Conservation (phyloP, 2,888 invertebrate genomes). For the Anarsia innoxiella region DNA sequence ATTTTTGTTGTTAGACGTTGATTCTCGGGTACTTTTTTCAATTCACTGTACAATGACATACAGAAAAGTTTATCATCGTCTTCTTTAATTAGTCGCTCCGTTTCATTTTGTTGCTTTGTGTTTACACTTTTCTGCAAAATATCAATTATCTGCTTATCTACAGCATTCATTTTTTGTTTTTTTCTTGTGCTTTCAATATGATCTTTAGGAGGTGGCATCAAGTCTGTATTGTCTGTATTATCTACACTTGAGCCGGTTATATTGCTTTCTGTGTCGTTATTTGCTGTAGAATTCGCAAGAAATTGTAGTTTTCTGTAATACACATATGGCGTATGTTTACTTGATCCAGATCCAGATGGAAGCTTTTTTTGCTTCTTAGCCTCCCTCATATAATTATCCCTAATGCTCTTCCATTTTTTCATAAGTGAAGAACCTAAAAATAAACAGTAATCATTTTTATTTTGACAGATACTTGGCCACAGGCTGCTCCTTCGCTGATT, state of each 20-base stretch:
- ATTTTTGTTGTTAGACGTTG: too few species aligned
- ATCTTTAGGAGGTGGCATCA: constrained; percentile 18
- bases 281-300: neutral
- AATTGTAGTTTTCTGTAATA: constrained; percentile 22
- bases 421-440: constrained; percentile 21
- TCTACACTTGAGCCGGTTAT: constrained; percentile 17
- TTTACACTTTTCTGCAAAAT: too few species aligned
- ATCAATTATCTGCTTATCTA: too few species aligned
- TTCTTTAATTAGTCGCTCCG: too few species aligned
- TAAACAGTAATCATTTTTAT: neutral
- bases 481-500: constrained; percentile 15
- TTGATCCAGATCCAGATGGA: constrained; percentile 16
- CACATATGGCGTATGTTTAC: constrained; percentile 21
- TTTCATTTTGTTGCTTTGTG: too few species aligned
- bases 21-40: too few species aligned
- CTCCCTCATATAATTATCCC: constrained; percentile 20
- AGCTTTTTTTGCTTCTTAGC: constrained; percentile 17
- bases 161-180: too few species aligned
- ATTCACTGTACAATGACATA: too few species aligned
- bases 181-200: too few species aligned
- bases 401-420: constrained; percentile 26
- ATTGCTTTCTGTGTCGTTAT: constrained; percentile 22
- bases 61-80: too few species aligned
- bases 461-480: constrained; percentile 14
- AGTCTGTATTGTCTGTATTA: constrained; percentile 15